A percentile compares a stretch with the other conserved stretches of the same genome.
These are phyloP conservation scores for Pangasius krempfi DNA, from an alignment of 2,797 vertebrate species.

Conservation along the genomic window DNA sequence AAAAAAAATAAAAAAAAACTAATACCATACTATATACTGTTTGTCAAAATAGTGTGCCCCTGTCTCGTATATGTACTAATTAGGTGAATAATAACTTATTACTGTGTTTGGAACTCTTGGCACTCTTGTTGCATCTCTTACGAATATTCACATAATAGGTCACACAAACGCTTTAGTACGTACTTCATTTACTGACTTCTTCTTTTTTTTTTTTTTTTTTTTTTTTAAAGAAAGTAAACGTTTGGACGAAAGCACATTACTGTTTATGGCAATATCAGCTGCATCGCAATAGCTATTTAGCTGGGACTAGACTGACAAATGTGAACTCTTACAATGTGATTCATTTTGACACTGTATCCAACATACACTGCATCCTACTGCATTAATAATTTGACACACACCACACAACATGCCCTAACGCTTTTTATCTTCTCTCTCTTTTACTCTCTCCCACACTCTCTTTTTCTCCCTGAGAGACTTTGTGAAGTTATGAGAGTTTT, in stretches of 20 bases:
- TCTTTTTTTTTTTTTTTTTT: background rate
- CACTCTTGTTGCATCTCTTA: background rate
- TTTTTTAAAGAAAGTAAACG: background rate
- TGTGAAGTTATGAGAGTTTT: background rate
- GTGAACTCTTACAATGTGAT: conserved; percentile 26
- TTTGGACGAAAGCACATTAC: background rate
- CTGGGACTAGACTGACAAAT: conserved; percentile 10
- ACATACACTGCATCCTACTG: conserved; percentile 4
- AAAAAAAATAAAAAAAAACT: no score
- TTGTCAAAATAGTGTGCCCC: background rate
- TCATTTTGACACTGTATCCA: conserved; percentile 23
- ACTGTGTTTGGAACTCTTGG: background rate
- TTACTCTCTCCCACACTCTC: conserved; percentile 1
- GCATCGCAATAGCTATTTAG: background rate
- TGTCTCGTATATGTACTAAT: background rate
- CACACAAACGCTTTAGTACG: background rate
- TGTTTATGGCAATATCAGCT: background rate
- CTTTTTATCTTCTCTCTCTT: conserved; percentile 15
- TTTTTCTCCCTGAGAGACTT: conserved; percentile 9
- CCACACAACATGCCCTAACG: background rate
- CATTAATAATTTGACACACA: conserved; percentile 38
- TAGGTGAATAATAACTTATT: background rate
- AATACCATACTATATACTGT: background rate
- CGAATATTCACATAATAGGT: background rate
- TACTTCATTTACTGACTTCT: background rate